A percentile compares a stretch with the other conserved stretches of the same genome.
phyloP scores from a whole-genome alignment of 2,113 vertebrate genomes.

The Silurus asotus region DNA sequence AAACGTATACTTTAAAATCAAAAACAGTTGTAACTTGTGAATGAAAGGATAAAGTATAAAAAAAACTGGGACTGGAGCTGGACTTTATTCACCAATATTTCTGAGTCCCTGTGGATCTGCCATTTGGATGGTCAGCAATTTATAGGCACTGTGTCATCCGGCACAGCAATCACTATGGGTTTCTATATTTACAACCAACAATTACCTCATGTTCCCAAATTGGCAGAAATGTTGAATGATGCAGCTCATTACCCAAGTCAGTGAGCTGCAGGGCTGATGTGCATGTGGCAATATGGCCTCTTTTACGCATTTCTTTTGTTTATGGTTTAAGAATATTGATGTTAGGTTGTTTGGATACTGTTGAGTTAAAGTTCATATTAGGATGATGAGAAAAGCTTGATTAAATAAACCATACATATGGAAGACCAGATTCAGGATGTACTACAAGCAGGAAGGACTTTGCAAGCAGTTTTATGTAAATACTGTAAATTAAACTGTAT shows the following conservation, averaged over 20 bases:
- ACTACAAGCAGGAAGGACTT: background rate
- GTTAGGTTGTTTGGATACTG: background rate
- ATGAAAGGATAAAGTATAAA: background rate
- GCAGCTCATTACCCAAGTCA: background rate
- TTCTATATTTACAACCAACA: slow-evolving; percentile 76
- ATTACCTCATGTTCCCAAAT: slow-evolving; percentile 63
- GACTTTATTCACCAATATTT: slow-evolving; percentile 53
- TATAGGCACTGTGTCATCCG: slow-evolving; percentile 63
- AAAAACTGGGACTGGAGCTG: background rate
- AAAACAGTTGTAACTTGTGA: background rate
- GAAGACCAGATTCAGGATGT: background rate
- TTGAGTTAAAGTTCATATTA: background rate
- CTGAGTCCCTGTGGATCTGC: slow-evolving; percentile 26
- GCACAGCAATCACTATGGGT: slow-evolving; percentile 46
- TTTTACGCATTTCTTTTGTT: background rate
- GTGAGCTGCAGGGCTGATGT: background rate
- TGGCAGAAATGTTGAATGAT: slow-evolving; percentile 40
- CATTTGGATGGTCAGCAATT: slow-evolving; percentile 45
- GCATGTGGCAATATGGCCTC: background rate
- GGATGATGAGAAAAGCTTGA: background rate
- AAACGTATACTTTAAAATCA: background rate
- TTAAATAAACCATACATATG: background rate
- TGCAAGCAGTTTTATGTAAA: background rate
- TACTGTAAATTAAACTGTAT: background rate
- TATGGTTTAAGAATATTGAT: background rate